Evolutionary conservation across 2,797 vertebrate genomes (phyloP).

Genomic region (Trachops cirrhosus): DNA sequence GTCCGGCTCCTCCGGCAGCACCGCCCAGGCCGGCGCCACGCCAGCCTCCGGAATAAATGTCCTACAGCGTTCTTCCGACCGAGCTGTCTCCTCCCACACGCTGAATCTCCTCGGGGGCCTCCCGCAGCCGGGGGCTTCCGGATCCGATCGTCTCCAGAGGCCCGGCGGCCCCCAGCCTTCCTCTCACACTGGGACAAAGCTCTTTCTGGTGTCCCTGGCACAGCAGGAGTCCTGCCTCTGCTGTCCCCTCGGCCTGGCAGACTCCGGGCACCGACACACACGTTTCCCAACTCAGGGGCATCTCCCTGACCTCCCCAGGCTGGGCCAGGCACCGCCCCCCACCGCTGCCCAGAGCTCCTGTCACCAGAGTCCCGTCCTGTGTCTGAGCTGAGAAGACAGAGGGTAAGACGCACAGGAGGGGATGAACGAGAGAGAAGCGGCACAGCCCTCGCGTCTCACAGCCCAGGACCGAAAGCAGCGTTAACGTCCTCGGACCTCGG

Average conservation of each 20-base stretch:
- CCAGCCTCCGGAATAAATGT: neutral
- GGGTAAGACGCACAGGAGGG: neutral
- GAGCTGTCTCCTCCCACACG: neutral
- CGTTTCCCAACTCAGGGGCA: neutral
- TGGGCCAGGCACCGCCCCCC: neutral
- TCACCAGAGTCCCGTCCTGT: neutral
- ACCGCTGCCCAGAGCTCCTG: neutral
- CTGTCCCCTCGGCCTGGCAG: neutral
- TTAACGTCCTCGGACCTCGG: rapidly evolving
- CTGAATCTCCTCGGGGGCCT: neutral
- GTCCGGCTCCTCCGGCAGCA: rapidly evolving
- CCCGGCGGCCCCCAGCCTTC: neutral
- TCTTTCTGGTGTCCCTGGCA: rapidly evolving
- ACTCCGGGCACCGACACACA: neutral
- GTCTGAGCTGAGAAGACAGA: neutral
- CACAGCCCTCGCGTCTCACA: neutral
- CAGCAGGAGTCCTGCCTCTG: rapidly evolving
- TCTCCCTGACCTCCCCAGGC: neutral
- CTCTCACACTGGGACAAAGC: too few relatives aligned
- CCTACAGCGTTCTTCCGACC: neutral
- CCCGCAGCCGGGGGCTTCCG: neutral
- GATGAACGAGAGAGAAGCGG: rapidly evolving
- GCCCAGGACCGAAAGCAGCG: neutral
- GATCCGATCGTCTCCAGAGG: neutral
- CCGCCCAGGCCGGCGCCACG: neutral